Conservation (phyloP, 1,140 invertebrate species). For the Drosophila elegans region DNA sequence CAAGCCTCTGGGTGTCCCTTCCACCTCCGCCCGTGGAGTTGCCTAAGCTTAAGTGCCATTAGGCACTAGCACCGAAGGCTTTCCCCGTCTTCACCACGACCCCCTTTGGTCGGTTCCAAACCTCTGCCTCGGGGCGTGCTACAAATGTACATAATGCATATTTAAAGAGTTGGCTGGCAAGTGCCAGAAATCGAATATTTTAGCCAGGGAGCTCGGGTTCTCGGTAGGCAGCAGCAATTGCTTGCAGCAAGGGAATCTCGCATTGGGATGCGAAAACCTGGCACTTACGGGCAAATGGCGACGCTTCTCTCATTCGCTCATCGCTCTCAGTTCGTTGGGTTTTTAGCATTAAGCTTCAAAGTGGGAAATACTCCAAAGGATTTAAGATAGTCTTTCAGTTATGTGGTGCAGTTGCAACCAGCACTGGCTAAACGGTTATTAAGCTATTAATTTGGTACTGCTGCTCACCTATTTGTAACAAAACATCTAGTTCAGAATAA, state of each 20-base stretch:
- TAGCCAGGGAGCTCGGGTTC: constrained; percentile 51
- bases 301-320: constrained; percentile 15
- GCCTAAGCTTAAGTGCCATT: constrained; percentile 82
- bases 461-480: no score
- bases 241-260: constrained; percentile 29
- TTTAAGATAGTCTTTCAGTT: constrained; percentile 3
- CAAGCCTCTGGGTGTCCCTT: not conserved
- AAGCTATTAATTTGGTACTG: no score
- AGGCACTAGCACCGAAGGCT: constrained; percentile 64
- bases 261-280: constrained; percentile 34
- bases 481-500: no score
- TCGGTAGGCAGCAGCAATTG: constrained; percentile 40
- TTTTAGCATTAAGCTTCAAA: constrained; percentile 15
- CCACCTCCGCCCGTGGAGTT: constrained; percentile 38
- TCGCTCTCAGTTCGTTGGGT: constrained; percentile 9
- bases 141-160: constrained; percentile 79
- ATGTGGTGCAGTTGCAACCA: no score
- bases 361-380: constrained; percentile 2
- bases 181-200: constrained; percentile 82
- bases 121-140: constrained; percentile 39
- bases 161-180: constrained; percentile 79
- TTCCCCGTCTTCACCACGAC: constrained; percentile 8
- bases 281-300: constrained; percentile 40
- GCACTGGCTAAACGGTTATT: no score
- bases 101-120: not conserved